A percentile compares a stretch with the other conserved stretches of the same genome.
phyloP scores from a whole-genome alignment of 2,888 invertebrate genomes.

The Polymixis flavicincta region DNA sequence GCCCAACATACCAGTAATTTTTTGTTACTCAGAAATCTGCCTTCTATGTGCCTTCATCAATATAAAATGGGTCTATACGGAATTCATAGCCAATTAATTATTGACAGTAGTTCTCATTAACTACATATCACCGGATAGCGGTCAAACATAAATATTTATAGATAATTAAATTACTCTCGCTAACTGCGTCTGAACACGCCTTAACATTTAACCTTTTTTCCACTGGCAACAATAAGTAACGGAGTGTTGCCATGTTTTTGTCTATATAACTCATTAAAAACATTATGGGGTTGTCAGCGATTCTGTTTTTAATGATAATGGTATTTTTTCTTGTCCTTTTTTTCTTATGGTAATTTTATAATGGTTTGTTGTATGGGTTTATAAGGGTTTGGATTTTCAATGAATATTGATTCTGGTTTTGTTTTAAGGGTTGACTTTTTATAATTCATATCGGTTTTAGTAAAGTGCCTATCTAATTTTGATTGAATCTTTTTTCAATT shows the following conservation, averaged over 20 bases:
- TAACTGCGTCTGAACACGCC: slow-evolving; percentile 65
- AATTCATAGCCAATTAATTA: slow-evolving; percentile 38
- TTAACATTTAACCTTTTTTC: slow-evolving; percentile 64
- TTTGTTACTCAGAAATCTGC: background rate
- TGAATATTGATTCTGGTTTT: slow-evolving; percentile 58
- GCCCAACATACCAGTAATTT: background rate
- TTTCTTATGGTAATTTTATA: slow-evolving; percentile 64
- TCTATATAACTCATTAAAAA: slow-evolving; percentile 71
- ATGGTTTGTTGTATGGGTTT: slow-evolving; percentile 63
- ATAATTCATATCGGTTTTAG: background rate
- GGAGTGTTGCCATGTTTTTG: slow-evolving; percentile 72
- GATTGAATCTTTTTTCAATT: background rate
- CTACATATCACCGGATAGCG: slow-evolving; percentile 34
- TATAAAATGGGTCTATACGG: slow-evolving; percentile 30
- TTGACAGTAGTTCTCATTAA: slow-evolving; percentile 44
- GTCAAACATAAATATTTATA: slow-evolving; percentile 61
- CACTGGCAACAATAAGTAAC: slow-evolving; percentile 70
- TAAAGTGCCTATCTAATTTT: background rate
- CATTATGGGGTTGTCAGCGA: slow-evolving; percentile 70
- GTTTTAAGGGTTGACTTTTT: slow-evolving; percentile 47
- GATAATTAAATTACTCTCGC: slow-evolving; percentile 56
- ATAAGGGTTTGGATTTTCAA: slow-evolving; percentile 42
- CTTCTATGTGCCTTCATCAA: slow-evolving; percentile 24
- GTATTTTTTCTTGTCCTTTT: slow-evolving; percentile 51
- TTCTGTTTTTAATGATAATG: slow-evolving; percentile 69